Base-by-base conservation (phyloP, 2,888 invertebrate genomes). In the Ornithoptera alexandrae region DNA sequence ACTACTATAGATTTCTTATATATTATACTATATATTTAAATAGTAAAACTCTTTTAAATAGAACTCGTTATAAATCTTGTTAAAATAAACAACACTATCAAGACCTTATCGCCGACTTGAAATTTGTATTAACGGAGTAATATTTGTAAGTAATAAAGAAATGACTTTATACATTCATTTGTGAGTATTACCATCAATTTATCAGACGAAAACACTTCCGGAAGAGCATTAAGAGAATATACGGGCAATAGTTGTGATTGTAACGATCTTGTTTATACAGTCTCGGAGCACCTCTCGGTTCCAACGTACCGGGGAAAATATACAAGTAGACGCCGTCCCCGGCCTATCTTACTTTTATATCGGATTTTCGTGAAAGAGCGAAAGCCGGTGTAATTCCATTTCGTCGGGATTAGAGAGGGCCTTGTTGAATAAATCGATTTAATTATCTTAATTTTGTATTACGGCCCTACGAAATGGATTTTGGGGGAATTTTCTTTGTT, bases 191-290 rank as follows among this genome's bases (percentile, higher is more conserved):
- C 72, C 75, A 77, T 75, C 79, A 77, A 79, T 83, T 84, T 84
- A 82, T 85, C 83, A 78, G 67, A 75, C 75, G 72, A 76, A 78
- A 74, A 81, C 78, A 83, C 70, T 80, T 81, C 81, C 78, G 80
- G 79, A 78, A 81, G 77, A 76, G 80, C 86, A 87, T 88, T 87
- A 87, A 82, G 84, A 79, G 84, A 81, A 89, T 87, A 84, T 87
- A 86, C 81, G 84, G 79, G 81, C 84, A 77, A 80, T 88, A 86
- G 86, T 85, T 88, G 82, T 88, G 84, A 86, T 88, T 82, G 84
- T 89, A 87, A 89, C 84, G 84, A 84, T 74, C 83, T 87, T 89
- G 89, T 89, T 89, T 89, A 88, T 89, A 86, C 81, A 77, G 74
- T 80, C 63, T 67, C 68, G 72, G 73, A 82, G 81, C 81, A 77